Evolutionary conservation across 1,140 invertebrate genomes (phyloP), one percentile per base, ranked within the genome.

Genomic region (Watersipora subatra): DNA sequence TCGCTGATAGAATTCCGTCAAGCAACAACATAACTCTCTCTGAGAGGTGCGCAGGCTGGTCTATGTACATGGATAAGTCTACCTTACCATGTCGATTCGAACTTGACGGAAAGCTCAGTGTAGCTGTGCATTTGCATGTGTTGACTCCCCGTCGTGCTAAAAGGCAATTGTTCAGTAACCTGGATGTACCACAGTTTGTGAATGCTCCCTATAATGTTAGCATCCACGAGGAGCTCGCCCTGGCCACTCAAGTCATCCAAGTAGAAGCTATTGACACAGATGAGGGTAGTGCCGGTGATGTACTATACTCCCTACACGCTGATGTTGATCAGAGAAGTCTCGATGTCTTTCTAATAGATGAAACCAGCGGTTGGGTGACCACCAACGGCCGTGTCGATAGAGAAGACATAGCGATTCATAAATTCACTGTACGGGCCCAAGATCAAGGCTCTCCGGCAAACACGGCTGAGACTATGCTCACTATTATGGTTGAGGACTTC

Each of bases 311-410:
- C 22, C 27, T 59, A 22, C 22, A 59, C 7, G 58, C 58, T 28
- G 27, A 24, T 59, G 58, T 59, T 12, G 27, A 59, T 28, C 58
- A 59, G 58, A 7, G 27, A 28, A 59, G 58, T 28, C 58, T 59
- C 22, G 22, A 24, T 22, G 7, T 59, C 7, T 59, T 59, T 28
- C 7, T 12, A 12, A 59, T 59, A 7, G 58, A 59, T 22, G 22
- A 17, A 12, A 22, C 7, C 27, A 59, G 7, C 7, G 58, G 58
- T 22, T 24, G 7, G 58, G 58, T 59, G 7, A 59, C 7, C 22
- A 28, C 27, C 58, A 24, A 28, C 7, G 58, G 58, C 27, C 7
- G 58, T 12, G 22, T 59, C 7, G 58, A 59, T 22, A 24, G 58
- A 22, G 58, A 59, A 28, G 22, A 22, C 22, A 59, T 59, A 12